These are phyloP conservation scores for Hafferia zeledoni DNA, from an alignment of 2,797 vertebrate genomes.

Conservation along the genomic window DNA sequence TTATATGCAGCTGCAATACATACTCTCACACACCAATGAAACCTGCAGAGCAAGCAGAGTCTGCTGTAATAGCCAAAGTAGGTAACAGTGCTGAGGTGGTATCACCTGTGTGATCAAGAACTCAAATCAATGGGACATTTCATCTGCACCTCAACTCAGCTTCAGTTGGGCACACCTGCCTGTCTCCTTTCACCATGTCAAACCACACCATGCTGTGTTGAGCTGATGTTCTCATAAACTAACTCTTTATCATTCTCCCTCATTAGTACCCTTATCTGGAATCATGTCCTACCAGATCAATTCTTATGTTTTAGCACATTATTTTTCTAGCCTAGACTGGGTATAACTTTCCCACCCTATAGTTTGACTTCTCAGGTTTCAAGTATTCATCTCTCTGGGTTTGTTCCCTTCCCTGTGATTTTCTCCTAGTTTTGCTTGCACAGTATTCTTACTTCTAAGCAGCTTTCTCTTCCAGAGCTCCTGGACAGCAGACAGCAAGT, in stretches of 20 bases:
- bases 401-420: not conserved
- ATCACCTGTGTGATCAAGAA: not conserved
- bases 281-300: not conserved
- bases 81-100: accelerated
- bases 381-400: accelerated
- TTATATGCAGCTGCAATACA: not conserved
- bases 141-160: not conserved
- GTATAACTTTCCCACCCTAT: not conserved
- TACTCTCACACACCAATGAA: not conserved
- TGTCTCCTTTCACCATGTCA: not conserved
- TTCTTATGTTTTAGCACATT: not conserved
- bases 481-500: not conserved
- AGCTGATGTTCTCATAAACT: not conserved
- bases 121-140: not conserved
- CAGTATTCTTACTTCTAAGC: not conserved
- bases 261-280: not conserved
- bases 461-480: not conserved
- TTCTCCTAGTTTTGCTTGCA: not conserved
- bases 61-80: not conserved
- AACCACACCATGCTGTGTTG: accelerated
- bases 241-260: not conserved
- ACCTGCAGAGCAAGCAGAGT: not conserved
- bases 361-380: not conserved
- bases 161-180: not conserved
- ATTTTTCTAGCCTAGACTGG: not conserved